Evolutionary conservation across 1,140 invertebrate species (phyloP), one percentile per base, ranked within the genome.

Genomic region (Drosophila pachea): DNA sequence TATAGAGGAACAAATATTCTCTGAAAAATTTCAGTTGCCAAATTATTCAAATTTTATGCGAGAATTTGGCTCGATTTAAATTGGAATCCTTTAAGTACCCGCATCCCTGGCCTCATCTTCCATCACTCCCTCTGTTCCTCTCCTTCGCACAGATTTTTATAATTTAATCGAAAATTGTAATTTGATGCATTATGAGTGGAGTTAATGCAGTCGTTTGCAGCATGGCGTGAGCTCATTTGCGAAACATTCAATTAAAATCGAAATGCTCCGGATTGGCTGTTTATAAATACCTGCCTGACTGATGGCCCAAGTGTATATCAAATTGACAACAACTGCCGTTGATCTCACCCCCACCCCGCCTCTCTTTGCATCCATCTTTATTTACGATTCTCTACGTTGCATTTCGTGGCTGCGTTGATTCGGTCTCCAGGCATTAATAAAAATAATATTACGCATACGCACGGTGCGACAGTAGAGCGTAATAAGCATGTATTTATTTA

Each of bases 391-490:
- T 32, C 35, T 12, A 54, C 35, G 36, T 22, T 65, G 42, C 54
- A 40, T 35, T 48, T 31, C 2, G 49, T 7, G 1, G 12, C 22
- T 48, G 40, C 33, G 40, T 22, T 22, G 22, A 22, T 22, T 22
- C 32, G 33, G 55, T 47, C 53, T 29, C 68, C 32, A 52, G 63
- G 54, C 54, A 66, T 66, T 66, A 66, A 71, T 71, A 71, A 71
- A 71, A 52, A 52, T 52, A 59, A 71, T 71, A 71, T 71, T 67
- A 55, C 68, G 63, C 22, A 65, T 70, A 70, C 68, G 61, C 62
- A 36, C 40, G 0, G 22, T n/a, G 40, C 12, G 14, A 33, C 58
- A 22, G 22, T 49, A 38, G 32, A n/a, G 22, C 47, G 52, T 38
- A 45, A 53, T 38, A 53, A 43, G 38, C 22, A 61, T 61, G 45